Conservation (phyloP, 92 coral and sea anemone genomes). For the Pocillopora meandrina region DNA sequence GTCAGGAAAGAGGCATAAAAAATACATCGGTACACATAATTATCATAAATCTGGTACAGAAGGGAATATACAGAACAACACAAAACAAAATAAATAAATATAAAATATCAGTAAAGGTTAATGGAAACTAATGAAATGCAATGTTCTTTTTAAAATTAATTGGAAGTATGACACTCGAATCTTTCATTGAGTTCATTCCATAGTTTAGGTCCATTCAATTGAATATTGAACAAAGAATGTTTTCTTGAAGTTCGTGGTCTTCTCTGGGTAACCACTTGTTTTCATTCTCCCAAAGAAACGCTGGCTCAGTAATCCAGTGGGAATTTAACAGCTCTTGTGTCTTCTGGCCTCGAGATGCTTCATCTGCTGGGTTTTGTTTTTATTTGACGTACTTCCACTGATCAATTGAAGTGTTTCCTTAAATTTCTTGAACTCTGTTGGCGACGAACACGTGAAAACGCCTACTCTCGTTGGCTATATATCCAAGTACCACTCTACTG, state of each 20-base stretch:
- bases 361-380: not conserved
- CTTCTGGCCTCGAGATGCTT: not conserved
- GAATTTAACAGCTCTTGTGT: not conserved
- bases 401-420: not conserved
- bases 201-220: no score
- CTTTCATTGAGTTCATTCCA: no score
- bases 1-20: no score
- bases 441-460: not conserved
- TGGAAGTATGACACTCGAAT: no score
- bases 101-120: no score
- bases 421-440: conserved; percentile 4
- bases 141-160: no score
- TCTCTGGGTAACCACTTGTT: not conserved
- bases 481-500: conserved; percentile 1
- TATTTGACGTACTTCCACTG: not conserved
- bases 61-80: no score
- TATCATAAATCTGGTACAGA: no score
- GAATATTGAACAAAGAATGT: no score
- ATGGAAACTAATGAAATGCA: no score
- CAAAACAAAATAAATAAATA: no score
- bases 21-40: no score
- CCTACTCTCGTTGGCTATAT: not conserved
- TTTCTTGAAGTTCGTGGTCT: not conserved
- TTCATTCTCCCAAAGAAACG: not conserved
- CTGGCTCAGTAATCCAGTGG: not conserved